A percentile compares a stretch with the other conserved stretches of the same genome.
These are phyloP conservation scores for Oenanthe oenanthe DNA, from an alignment of 2,113 vertebrate genomes.

Conservation along the genomic window DNA sequence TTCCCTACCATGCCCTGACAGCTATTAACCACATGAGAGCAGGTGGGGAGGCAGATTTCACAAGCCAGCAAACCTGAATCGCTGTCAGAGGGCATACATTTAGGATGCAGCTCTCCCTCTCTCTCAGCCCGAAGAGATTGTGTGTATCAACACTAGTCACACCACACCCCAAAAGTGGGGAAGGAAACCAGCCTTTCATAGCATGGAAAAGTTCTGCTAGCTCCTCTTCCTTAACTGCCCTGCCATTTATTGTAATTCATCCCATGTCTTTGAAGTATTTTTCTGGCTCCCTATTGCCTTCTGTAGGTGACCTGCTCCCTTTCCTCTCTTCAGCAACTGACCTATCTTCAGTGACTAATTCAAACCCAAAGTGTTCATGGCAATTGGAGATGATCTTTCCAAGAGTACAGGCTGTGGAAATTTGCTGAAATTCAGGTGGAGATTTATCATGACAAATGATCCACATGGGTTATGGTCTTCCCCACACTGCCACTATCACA, in stretches of 20 bases:
- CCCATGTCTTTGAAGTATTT: neutral
- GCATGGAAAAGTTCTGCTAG: neutral
- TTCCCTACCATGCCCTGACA: neutral
- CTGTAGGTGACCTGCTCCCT: neutral
- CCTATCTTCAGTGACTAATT: neutral
- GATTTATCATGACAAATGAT: neutral
- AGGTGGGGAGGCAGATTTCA: neutral
- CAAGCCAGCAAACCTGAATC: neutral
- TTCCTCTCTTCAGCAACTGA: neutral
- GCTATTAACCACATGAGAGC: neutral
- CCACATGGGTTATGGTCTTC: neutral
- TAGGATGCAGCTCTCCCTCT: neutral
- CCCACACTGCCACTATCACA: neutral
- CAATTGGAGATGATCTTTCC: neutral
- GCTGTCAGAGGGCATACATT: neutral
- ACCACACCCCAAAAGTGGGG: neutral
- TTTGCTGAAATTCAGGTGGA: neutral
- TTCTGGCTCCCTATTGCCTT: neutral
- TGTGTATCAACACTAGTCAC: accelerated
- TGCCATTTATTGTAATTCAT: neutral
- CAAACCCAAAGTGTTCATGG: neutral
- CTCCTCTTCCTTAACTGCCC: neutral
- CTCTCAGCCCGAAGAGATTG: neutral
- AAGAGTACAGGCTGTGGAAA: neutral
- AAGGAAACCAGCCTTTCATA: neutral